A percentile compares a stretch with the other conserved stretches of the same genome.
These are phyloP conservation scores for Diacarnus erythraeanus DNA, from an alignment of 37 sponge, comb jelly and placozoan species.

Conservation along the genomic window DNA sequence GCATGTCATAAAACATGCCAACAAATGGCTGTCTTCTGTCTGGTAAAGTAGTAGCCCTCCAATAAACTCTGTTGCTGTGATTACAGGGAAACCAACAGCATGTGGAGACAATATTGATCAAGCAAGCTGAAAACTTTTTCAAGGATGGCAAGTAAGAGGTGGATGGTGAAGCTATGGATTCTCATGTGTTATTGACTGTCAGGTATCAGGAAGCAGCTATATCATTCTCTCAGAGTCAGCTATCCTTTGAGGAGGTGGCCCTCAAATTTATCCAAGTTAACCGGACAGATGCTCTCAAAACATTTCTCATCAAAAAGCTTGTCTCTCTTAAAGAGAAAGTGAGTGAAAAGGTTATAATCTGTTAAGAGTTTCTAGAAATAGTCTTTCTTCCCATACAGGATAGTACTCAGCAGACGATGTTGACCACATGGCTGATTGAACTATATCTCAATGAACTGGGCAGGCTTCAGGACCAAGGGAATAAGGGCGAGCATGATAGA, in stretches of 20 bases:
- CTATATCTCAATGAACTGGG: constrained; percentile 85
- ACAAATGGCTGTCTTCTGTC: not conserved
- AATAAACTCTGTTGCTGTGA: not conserved
- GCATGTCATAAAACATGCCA: not conserved
- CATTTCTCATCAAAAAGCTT: constrained; percentile 54
- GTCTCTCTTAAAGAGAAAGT: constrained; percentile 37
- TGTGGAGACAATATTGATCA: constrained; percentile 39
- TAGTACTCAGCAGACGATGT: constrained; percentile 84
- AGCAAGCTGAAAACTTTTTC: constrained; percentile 85
- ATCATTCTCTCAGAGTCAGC: constrained; percentile 77
- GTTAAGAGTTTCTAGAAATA: not conserved
- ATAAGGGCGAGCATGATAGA: constrained; percentile 23
- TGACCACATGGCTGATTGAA: constrained; percentile 86
- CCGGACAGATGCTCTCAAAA: constrained; percentile 75
- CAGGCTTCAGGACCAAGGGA: constrained; percentile 50
- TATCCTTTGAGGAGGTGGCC: constrained; percentile 94
- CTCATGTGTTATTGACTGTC: not conserved
- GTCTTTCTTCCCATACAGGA: constrained; percentile 25
- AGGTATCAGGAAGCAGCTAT: constrained; percentile 85
- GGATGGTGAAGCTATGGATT: not conserved
- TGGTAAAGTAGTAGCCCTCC: too few relatives aligned
- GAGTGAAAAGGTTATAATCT: not conserved
- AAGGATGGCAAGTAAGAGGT: constrained; percentile 49
- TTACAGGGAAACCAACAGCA: constrained; percentile 47
- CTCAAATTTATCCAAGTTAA: constrained; percentile 85